phyloP scores from a whole-genome alignment of 2,888 invertebrate species.

The Pheosia gnoma region DNA sequence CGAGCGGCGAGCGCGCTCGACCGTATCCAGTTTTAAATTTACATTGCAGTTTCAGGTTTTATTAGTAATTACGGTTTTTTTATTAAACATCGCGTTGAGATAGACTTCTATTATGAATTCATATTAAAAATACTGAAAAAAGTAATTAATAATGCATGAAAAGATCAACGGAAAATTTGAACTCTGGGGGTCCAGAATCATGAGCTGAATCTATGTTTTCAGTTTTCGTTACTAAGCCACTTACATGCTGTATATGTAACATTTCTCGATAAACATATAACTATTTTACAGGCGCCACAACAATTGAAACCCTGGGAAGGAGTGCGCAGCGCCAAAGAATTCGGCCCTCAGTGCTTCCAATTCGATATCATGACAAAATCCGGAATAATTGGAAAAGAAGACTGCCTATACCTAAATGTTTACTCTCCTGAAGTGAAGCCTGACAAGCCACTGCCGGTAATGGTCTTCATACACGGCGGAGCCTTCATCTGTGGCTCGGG shows the following conservation, averaged over 20 bases:
- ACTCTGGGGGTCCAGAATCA: too few species aligned
- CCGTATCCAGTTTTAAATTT: too few species aligned
- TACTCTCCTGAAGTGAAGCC: slow-evolving; percentile 53
- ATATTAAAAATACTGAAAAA: too few species aligned
- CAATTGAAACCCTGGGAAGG: slow-evolving; percentile 56
- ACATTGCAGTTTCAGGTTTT: too few species aligned
- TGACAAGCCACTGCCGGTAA: slow-evolving; percentile 46
- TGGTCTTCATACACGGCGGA: slow-evolving; percentile 65
- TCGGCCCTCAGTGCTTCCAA: slow-evolving; percentile 54
- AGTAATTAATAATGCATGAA: too few species aligned
- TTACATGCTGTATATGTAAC: too few species aligned
- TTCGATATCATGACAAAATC: slow-evolving; percentile 24
- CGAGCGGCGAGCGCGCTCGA: too few species aligned
- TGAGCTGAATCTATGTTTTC: neutral
- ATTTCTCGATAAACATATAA: neutral
- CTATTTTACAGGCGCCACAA: slow-evolving; percentile 45
- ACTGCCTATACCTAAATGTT: slow-evolving; percentile 64
- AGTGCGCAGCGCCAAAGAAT: slow-evolving; percentile 51
- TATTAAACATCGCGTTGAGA: too few species aligned
- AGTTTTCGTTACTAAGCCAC: neutral
- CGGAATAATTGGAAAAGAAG: slow-evolving; percentile 48
- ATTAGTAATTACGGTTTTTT: too few species aligned
- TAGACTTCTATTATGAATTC: too few species aligned
- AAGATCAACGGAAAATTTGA: too few species aligned
- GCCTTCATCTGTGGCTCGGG: slow-evolving; percentile 53